These are phyloP conservation scores for Falco berigora DNA, from an alignment of 2,797 vertebrate genomes.

Conservation along the genomic window DNA sequence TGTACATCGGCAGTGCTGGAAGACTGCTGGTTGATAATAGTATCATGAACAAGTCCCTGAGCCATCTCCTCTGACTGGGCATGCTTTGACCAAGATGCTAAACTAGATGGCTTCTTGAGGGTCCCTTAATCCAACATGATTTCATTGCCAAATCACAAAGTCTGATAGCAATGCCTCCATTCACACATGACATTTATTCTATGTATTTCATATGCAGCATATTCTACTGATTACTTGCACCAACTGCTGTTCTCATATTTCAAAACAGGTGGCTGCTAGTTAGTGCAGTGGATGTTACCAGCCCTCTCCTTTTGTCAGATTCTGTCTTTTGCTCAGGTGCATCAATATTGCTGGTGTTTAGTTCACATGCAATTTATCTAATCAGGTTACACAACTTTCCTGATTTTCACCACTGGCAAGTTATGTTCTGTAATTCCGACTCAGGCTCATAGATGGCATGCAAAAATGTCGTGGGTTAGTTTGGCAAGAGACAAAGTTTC, in stretches of 20 bases:
- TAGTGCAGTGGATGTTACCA: not conserved
- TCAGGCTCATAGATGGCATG: not conserved
- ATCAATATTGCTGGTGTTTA: not conserved
- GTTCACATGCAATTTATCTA: not conserved
- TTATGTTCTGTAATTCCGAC: not conserved
- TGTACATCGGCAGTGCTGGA: fast-evolving
- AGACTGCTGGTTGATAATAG: not conserved
- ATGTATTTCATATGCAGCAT: not conserved
- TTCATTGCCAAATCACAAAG: not conserved
- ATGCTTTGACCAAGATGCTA: not conserved
- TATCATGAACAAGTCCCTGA: not conserved
- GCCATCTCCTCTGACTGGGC: not conserved
- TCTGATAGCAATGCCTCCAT: not conserved
- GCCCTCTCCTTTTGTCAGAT: not conserved
- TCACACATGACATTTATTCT: fast-evolving
- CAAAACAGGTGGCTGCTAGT: not conserved
- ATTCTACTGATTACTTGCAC: not conserved
- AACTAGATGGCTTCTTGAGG: not conserved
- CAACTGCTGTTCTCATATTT: not conserved
- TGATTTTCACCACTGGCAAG: not conserved
- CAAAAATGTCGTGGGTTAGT: not conserved
- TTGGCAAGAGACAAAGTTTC: not conserved
- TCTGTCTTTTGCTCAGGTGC: not conserved
- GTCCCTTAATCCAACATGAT: not conserved
- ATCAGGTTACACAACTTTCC: not conserved